phyloP scores from a whole-genome alignment of 2,113 vertebrate genomes.

The Daphoenositta chrysoptera region DNA sequence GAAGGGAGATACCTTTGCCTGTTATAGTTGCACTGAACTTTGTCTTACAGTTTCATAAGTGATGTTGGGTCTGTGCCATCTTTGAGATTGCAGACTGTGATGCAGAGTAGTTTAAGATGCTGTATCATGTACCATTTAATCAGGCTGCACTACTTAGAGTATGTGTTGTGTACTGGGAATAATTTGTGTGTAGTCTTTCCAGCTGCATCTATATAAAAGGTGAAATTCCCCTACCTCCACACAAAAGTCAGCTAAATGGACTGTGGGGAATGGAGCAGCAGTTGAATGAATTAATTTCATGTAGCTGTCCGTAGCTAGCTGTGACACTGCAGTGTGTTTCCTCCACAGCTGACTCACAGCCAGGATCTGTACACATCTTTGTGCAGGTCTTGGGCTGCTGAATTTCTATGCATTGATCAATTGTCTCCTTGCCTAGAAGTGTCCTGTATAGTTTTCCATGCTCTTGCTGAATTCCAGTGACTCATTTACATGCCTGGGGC shows the following conservation, averaged over 20 bases:
- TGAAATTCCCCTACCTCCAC: slow-evolving; percentile 46
- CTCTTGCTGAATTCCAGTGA: neutral
- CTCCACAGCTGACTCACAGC: slow-evolving; percentile 13
- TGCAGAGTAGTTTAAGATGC: slow-evolving; percentile 12
- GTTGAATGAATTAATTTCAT: slow-evolving; percentile 54
- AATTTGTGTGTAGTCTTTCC: slow-evolving; percentile 53
- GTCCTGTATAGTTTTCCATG: neutral
- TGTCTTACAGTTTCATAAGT: neutral
- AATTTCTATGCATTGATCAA: neutral
- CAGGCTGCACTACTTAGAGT: slow-evolving; percentile 3
- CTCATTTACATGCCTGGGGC: neutral
- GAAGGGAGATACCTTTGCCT: neutral
- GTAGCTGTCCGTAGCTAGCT: slow-evolving; percentile 36
- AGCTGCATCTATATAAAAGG: slow-evolving; percentile 46
- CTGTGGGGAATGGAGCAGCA: slow-evolving; percentile 36
- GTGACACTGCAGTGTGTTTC: neutral
- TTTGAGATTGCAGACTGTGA: neutral
- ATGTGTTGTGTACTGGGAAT: slow-evolving; percentile 52
- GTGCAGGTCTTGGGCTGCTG: neutral
- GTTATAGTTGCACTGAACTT: neutral
- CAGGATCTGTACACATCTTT: neutral
- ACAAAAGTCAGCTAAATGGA: slow-evolving; percentile 44
- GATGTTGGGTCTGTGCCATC: neutral
- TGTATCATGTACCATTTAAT: slow-evolving; percentile 57
- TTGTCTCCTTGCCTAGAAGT: neutral